These are phyloP conservation scores for Thyatira batis DNA, from an alignment of 2,888 invertebrate species.

Conservation along the genomic window DNA sequence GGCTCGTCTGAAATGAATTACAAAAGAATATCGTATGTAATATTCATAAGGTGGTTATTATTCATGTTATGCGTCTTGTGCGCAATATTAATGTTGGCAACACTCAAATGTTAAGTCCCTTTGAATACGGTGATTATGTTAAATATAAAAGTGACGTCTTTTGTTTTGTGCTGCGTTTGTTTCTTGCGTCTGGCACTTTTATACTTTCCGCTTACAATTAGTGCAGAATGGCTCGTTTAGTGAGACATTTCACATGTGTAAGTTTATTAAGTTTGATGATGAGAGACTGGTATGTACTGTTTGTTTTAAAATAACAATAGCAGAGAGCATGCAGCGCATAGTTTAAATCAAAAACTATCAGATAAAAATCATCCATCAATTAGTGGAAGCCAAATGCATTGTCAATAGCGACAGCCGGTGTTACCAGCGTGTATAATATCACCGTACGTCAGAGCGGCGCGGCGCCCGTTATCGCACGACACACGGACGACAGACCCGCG, in stretches of 20 bases:
- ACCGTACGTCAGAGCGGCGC: conserved; percentile 36
- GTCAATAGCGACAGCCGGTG: not conserved
- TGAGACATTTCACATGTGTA: no score
- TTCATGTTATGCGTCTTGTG: conserved; percentile 36
- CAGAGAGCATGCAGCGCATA: no score
- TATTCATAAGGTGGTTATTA: conserved; percentile 47
- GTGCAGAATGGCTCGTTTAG: no score
- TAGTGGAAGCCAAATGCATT: not conserved
- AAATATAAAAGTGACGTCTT: not conserved
- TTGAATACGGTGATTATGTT: not conserved
- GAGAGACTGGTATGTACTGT: no score
- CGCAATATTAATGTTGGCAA: conserved; percentile 2
- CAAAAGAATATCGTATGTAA: conserved; percentile 48
- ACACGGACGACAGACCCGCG: conserved; percentile 17
- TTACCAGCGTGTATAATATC: conserved; percentile 40
- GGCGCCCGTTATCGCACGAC: conserved; percentile 39
- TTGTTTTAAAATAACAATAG: no score
- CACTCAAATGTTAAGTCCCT: not conserved
- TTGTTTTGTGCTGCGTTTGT: conserved; percentile 2
- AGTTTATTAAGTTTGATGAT: no score
- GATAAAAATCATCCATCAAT: not conserved
- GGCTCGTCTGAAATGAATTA: conserved; percentile 14
- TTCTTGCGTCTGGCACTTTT: not conserved
- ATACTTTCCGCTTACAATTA: not conserved
- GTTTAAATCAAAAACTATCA: not conserved